Percentiles rank a stretch among this genome's conserved stretches.
These are phyloP conservation scores for Tethya wilhelma DNA, from an alignment of 37 sponge, comb jelly and placozoan genomes.

Conservation along the genomic window DNA sequence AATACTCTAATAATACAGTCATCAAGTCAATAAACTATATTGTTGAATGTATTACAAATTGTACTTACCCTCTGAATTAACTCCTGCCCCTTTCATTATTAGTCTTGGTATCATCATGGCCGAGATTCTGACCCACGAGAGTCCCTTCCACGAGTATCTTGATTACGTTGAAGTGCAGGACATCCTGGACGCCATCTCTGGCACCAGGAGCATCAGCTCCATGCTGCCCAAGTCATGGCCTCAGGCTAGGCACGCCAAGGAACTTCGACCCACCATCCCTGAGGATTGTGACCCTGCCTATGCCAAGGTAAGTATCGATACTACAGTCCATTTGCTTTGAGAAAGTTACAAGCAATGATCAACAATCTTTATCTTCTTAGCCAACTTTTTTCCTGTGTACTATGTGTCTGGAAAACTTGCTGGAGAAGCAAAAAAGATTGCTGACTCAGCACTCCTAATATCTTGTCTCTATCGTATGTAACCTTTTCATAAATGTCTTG, in stretches of 20 bases:
- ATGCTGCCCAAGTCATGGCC: constrained; percentile 27
- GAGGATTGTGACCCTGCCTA: constrained; percentile 12
- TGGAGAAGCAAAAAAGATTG: too few species aligned
- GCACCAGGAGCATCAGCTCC: constrained; percentile 27
- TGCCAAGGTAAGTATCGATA: not conserved
- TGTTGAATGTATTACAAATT: too few species aligned
- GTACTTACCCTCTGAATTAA: too few species aligned
- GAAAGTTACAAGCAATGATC: not conserved
- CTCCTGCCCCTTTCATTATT: not conserved
- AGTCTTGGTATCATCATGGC: constrained; percentile 59
- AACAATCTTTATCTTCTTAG: too few species aligned
- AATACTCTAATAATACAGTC: too few species aligned
- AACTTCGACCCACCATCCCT: not conserved
- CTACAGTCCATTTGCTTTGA: not conserved
- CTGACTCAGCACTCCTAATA: too few species aligned
- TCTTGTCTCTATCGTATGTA: not conserved
- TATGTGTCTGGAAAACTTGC: too few species aligned
- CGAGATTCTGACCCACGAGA: constrained; percentile 54
- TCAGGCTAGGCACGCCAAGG: not conserved
- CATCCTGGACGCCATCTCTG: constrained; percentile 52
- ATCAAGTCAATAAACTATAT: too few species aligned
- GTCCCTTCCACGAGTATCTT: constrained; percentile 53
- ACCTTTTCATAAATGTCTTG: not conserved
- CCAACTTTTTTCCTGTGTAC: too few species aligned
- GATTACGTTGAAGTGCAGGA: constrained; percentile 56